These are phyloP conservation scores for Aplysina aerophoba DNA, from an alignment of 37 sponge, comb jelly and placozoan species.

Conservation along the genomic window DNA sequence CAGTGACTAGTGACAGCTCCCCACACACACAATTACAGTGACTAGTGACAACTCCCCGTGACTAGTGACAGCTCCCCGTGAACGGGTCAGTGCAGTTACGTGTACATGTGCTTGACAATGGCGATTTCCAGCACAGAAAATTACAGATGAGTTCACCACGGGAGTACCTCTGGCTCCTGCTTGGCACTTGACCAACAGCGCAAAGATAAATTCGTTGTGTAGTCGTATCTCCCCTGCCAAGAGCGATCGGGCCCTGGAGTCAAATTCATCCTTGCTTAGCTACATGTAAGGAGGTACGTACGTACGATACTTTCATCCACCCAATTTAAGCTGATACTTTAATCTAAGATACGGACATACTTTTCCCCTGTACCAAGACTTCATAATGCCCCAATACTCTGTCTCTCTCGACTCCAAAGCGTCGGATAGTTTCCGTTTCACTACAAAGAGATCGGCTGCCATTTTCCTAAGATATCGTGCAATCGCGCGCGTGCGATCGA, in stretches of 20 bases:
- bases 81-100: too few species aligned
- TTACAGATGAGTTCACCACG: too few species aligned
- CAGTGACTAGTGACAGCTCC: too few species aligned
- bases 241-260: slow-evolving; percentile 62
- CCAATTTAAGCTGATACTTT: not conserved
- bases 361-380: slow-evolving; percentile 79
- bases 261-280: slow-evolving; percentile 86
- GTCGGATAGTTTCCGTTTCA: slow-evolving; percentile 51
- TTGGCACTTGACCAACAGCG: slow-evolving; percentile 88
- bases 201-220: slow-evolving; percentile 91
- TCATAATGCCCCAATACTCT: slow-evolving; percentile 78
- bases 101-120: too few species aligned
- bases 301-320: not conserved
- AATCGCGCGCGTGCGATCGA: too few species aligned
- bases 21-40: too few species aligned
- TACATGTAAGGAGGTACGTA: slow-evolving; percentile 1
- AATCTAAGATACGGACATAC: slow-evolving; percentile 32
- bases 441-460: slow-evolving; percentile 59
- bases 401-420: slow-evolving; percentile 47
- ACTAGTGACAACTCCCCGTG: too few species aligned
- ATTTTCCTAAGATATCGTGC: slow-evolving; percentile 13
- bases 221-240: slow-evolving; percentile 74
- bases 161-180: slow-evolving; percentile 32
- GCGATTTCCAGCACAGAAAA: too few species aligned
- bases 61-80: too few species aligned